These are phyloP conservation scores for Drosophila nigritarsus DNA, from an alignment of 2,888 invertebrate species.

Conservation along the genomic window DNA sequence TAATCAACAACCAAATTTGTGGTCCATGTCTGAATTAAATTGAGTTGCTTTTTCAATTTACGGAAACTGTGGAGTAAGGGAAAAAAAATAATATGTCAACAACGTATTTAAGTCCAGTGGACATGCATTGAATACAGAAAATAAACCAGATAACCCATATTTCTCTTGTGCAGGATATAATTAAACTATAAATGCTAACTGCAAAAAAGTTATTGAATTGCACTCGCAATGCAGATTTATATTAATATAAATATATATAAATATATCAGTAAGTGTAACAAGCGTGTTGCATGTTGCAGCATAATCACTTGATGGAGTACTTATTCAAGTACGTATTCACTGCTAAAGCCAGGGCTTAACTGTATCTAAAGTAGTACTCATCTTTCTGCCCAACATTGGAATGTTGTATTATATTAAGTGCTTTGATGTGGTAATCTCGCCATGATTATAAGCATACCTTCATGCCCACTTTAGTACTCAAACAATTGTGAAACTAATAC, in stretches of 20 bases:
- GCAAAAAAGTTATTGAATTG: slow-evolving; percentile 47
- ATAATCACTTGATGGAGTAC: not conserved
- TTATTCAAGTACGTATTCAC: not conserved
- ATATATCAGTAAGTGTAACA: not conserved
- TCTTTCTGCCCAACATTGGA: slow-evolving; percentile 8
- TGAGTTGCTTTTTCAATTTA: not conserved
- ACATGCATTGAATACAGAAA: not conserved
- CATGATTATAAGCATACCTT: slow-evolving; percentile 25
- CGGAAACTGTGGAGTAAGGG: not conserved
- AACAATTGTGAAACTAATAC: slow-evolving; percentile 61
- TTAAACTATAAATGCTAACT: not conserved
- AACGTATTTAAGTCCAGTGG: not conserved
- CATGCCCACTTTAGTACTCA: slow-evolving; percentile 21
- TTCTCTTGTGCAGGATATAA: not conserved
- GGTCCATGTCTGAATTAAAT: not conserved
- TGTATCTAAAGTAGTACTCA: not conserved
- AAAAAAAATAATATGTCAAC: not conserved
- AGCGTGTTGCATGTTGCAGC: not conserved
- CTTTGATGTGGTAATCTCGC: slow-evolving; percentile 19
- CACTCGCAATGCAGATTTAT: slow-evolving; percentile 37
- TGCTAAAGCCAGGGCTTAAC: not conserved
- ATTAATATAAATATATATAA: not conserved
- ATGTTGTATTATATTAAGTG: slow-evolving; percentile 1
- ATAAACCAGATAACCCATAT: not conserved
- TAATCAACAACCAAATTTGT: not conserved